Evolutionary conservation across 2,797 vertebrate species (phyloP).

Genomic region (Amphiprion clarkii): DNA sequence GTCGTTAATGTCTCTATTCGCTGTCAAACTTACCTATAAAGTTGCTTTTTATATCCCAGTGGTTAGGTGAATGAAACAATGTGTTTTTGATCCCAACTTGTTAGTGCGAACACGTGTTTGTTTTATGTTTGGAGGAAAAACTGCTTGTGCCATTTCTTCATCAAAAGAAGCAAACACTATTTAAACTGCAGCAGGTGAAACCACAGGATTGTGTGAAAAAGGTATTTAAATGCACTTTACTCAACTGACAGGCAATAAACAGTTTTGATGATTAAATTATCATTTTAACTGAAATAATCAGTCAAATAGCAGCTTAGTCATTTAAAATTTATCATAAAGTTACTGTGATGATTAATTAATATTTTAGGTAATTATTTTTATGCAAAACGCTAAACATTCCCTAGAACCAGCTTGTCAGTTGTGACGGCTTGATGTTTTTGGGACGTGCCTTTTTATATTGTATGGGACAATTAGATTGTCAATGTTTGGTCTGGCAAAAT

Average conservation of each 20-base stretch:
- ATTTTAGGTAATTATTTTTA: too few species aligned
- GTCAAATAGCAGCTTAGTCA: too few species aligned
- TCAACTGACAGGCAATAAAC: not conserved
- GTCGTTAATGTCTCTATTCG: conserved; percentile 55
- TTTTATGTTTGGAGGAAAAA: conserved; percentile 13
- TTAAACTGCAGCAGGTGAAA: not conserved
- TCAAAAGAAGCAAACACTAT: too few species aligned
- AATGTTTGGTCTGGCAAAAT: too few species aligned
- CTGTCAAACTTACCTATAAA: conserved; percentile 42
- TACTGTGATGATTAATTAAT: too few species aligned
- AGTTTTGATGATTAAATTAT: conserved; percentile 4
- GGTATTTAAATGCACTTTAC: conserved; percentile 2
- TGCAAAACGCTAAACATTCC: too few species aligned
- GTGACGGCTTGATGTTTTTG: too few species aligned
- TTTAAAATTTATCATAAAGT: too few species aligned
- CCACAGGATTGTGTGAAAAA: conserved; percentile 2
- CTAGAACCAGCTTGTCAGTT: too few species aligned
- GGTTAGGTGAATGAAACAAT: conserved; percentile 26
- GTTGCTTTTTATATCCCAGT: conserved; percentile 21
- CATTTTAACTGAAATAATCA: not conserved
- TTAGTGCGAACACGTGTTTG: conserved; percentile 21
- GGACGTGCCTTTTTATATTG: too few species aligned
- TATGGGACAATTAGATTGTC: too few species aligned
- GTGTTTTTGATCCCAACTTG: conserved; percentile 7
- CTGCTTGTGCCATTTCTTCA: not conserved